Conservation (phyloP, 2,113 vertebrate genomes). For the Pelvicachromis taeniatus region DNA sequence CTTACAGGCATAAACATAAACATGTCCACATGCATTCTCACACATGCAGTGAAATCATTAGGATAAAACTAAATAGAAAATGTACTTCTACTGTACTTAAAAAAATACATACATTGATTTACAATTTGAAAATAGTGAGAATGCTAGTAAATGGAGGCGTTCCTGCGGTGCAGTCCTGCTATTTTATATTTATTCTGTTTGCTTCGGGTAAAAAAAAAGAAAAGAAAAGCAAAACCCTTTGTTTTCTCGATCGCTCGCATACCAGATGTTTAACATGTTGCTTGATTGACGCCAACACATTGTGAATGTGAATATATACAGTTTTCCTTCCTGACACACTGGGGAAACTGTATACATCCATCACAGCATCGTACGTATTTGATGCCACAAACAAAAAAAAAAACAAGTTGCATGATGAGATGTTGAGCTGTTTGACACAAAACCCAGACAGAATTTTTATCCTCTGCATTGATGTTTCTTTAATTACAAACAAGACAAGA, state of each 20-base stretch:
- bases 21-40: not conserved
- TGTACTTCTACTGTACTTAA: not conserved
- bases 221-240: not conserved
- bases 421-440: not conserved
- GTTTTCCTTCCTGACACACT: not conserved
- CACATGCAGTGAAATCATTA: not conserved
- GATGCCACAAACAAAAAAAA: not conserved
- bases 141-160: not conserved
- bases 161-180: not conserved
- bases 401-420: not conserved
- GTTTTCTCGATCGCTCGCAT: conserved; percentile 1
- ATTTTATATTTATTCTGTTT: not conserved
- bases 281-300: conserved; percentile 29
- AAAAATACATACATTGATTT: not conserved
- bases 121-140: not conserved
- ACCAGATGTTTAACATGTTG: conserved; percentile 28
- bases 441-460: not conserved
- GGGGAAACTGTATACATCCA: not conserved
- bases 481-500: not conserved
- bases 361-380: not conserved
- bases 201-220: not conserved
- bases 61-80: not conserved
- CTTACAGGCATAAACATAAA: not conserved
- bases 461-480: not conserved
- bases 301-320: conserved; percentile 36